Conservation (phyloP, 1,140 invertebrate genomes). For the Drosophila pandora region DNA sequence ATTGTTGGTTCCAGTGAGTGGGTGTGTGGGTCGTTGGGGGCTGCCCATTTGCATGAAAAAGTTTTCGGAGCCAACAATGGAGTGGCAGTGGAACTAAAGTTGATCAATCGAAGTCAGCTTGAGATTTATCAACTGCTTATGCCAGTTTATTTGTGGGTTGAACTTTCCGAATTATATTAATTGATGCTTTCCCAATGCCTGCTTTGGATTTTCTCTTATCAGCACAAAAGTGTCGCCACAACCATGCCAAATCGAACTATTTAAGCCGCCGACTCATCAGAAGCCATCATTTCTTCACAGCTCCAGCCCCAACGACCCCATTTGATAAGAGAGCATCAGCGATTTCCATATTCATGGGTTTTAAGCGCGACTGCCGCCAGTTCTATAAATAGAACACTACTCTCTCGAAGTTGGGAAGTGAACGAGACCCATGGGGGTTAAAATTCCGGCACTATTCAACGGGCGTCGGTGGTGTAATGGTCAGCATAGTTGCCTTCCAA, state of each 20-base stretch:
- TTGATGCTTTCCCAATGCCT: background rate
- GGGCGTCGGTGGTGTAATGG: constrained; percentile 91
- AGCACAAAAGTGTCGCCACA: background rate
- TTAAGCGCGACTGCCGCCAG: constrained; percentile 13
- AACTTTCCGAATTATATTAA: background rate
- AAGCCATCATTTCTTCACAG: constrained; percentile 15
- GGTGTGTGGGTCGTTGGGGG: constrained; percentile 13
- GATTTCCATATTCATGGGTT: constrained; percentile 16
- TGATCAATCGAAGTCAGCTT: background rate
- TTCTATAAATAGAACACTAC: constrained; percentile 26
- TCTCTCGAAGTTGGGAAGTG: background rate
- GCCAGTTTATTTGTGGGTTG: background rate
- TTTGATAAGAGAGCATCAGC: constrained; percentile 46
- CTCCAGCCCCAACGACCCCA: constrained; percentile 28
- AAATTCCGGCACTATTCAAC: background rate
- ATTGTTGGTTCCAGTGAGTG: constrained; percentile 9
- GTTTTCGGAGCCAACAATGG: constrained; percentile 20
- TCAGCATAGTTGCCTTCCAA: constrained; percentile 96
- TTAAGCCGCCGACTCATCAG: background rate
- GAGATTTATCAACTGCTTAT: background rate
- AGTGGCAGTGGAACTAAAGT: background rate
- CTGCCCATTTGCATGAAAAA: constrained; percentile 37
- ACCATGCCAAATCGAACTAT: constrained; percentile 15
- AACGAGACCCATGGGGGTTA: background rate
- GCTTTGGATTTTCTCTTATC: constrained; percentile 2